Conservation (phyloP, 2,113 vertebrate genomes). For the Nothoprocta pentlandii region DNA sequence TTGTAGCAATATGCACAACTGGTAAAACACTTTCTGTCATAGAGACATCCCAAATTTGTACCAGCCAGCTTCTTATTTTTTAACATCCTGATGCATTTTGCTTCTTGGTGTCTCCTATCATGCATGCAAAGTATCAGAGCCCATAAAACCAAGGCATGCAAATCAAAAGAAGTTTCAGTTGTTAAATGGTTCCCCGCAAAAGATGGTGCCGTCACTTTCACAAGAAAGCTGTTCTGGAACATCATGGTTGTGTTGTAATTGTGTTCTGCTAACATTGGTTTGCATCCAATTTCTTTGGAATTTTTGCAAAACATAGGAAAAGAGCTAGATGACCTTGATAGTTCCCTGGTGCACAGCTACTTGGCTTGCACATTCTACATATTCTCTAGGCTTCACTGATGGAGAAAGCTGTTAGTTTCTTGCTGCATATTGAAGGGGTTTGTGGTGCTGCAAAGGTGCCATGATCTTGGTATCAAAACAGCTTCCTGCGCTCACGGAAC, state of each 20-base stretch:
- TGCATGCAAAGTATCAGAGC: not conserved
- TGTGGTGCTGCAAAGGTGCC: not conserved
- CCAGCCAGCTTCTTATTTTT: not conserved
- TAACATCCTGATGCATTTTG: accelerated
- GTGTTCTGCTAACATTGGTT: not conserved
- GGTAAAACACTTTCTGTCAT: not conserved
- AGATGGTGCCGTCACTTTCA: not conserved
- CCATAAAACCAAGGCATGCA: not conserved
- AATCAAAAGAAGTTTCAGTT: not conserved
- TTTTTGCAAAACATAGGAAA: not conserved
- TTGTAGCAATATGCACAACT: not conserved
- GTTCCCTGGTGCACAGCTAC: not conserved
- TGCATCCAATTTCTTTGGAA: not conserved
- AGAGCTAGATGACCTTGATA: not conserved
- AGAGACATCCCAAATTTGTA: not conserved
- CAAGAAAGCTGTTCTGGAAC: not conserved
- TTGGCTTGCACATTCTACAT: not conserved
- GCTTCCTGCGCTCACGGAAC: not conserved
- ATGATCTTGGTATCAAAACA: not conserved
- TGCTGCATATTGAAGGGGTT: not conserved
- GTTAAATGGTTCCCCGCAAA: not conserved
- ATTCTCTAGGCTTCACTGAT: not conserved
- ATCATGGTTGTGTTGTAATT: not conserved
- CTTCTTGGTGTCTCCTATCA: not conserved
- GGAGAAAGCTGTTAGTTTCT: not conserved